Conservation (phyloP, 2,888 invertebrate species). For the Endotricha flammealis region DNA sequence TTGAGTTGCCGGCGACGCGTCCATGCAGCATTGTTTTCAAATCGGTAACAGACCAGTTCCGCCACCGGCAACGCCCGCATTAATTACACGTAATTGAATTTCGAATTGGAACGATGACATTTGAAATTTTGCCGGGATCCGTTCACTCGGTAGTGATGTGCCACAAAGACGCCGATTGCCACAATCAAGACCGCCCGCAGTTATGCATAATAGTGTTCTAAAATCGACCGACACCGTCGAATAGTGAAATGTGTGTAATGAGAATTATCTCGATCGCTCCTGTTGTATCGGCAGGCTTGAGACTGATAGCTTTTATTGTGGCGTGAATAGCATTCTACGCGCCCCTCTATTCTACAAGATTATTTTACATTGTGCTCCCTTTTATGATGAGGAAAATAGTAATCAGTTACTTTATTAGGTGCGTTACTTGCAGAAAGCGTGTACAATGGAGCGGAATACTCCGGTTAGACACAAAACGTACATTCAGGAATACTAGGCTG, state of each 20-base stretch:
- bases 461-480: constrained; percentile 24
- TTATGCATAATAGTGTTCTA: constrained; percentile 63
- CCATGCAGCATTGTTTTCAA: constrained; percentile 61
- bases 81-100: constrained; percentile 82
- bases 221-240: constrained; percentile 64
- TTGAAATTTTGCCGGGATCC: constrained; percentile 74
- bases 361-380: constrained; percentile 65
- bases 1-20: constrained; percentile 52
- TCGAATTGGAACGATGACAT: constrained; percentile 83
- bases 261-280: constrained; percentile 76
- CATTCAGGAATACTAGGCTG: constrained; percentile 19
- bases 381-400: constrained; percentile 64
- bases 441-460: constrained; percentile 20
- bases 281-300: constrained; percentile 65
- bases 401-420: constrained; percentile 70
- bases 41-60: constrained; percentile 62
- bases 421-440: constrained; percentile 64
- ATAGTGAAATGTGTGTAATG: constrained; percentile 75
- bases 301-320: constrained; percentile 58
- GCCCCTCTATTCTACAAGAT: constrained; percentile 63
- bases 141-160: constrained; percentile 66
- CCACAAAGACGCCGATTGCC: constrained; percentile 65
- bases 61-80: constrained; percentile 69
- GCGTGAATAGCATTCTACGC: constrained; percentile 66
- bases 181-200: constrained; percentile 68